phyloP scores from a whole-genome alignment of 2,888 invertebrate species.

The Himalopsyche japonica region DNA sequence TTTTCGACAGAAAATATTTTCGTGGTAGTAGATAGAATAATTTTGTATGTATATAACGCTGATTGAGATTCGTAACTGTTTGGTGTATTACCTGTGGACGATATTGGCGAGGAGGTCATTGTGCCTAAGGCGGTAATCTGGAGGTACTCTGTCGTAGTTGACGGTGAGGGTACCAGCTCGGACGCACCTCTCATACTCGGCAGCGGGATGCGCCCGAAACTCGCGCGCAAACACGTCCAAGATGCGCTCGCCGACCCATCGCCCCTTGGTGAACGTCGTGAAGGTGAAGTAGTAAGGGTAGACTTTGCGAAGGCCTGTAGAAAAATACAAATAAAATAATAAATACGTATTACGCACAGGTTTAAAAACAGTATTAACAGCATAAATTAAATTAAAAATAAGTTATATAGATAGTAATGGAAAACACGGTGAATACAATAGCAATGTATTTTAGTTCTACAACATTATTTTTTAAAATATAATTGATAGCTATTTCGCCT shows the following conservation, averaged over 20 bases:
- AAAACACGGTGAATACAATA: no score
- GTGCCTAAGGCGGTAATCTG: slow-evolving; percentile 89
- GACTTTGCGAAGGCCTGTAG: slow-evolving; percentile 87
- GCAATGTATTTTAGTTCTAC: no score
- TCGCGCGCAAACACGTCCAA: slow-evolving; percentile 91
- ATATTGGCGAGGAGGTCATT: slow-evolving; percentile 92
- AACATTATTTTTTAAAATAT: no score
- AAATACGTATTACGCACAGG: no score
- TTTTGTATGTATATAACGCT: neutral
- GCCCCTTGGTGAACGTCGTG: slow-evolving; percentile 93
- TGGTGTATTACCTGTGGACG: slow-evolving; percentile 81
- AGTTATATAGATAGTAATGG: no score
- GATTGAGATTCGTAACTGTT: neutral
- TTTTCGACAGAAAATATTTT: no score
- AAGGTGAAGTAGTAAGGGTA: slow-evolving; percentile 97
- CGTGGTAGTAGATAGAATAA: no score
- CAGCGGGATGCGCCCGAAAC: slow-evolving; percentile 91
- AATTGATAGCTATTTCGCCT: no score
- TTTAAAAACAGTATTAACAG: no score
- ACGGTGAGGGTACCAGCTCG: slow-evolving; percentile 89
- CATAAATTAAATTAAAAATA: no score
- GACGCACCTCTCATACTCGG: slow-evolving; percentile 90
- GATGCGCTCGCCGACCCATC: slow-evolving; percentile 94
- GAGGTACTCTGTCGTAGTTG: slow-evolving; percentile 89
- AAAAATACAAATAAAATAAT: neutral